A percentile compares a stretch with the other conserved stretches of the same genome.
phyloP scores from a whole-genome alignment of 2,888 invertebrate species.

The Drosophila borealis region DNA sequence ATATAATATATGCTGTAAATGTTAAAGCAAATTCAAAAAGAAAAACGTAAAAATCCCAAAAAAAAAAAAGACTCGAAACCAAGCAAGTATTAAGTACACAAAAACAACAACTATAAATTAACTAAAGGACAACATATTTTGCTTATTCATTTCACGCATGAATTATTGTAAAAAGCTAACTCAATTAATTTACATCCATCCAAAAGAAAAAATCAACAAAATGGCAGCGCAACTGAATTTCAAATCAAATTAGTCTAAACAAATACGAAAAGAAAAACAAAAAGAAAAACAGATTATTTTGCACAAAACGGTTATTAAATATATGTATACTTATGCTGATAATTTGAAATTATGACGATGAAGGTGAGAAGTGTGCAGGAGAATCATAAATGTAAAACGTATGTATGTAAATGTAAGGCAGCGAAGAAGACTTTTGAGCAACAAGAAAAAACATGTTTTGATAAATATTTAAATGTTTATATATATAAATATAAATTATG shows the following conservation, averaged over 20 bases:
- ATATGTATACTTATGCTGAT: conserved; percentile 66
- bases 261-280: conserved; percentile 17
- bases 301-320: conserved; percentile 67
- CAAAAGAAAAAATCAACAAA: conserved; percentile 60
- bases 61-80: conserved; percentile 84
- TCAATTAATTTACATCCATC: conserved; percentile 76
- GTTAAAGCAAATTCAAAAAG: conserved; percentile 64
- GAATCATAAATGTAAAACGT: conserved; percentile 69
- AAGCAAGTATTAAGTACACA: conserved; percentile 84
- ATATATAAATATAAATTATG: conserved; percentile 58
- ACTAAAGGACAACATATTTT: conserved; percentile 53
- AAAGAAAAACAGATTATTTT: conserved; percentile 59
- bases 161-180: conserved; percentile 68
- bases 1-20: conserved; percentile 58
- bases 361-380: conserved; percentile 48
- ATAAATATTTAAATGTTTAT: conserved; percentile 81
- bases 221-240: conserved; percentile 79
- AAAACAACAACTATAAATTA: conserved; percentile 60
- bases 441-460: conserved; percentile 82
- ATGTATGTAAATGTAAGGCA: conserved; percentile 75
- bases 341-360: conserved; percentile 53
- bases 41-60: conserved; percentile 73
- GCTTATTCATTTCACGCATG: conserved; percentile 68
- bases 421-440: conserved; percentile 81
- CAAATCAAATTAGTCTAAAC: conserved; percentile 76